Percentiles rank a stretch among this genome's conserved stretches.
Evolutionary conservation across 2,888 invertebrate species (phyloP).

Genomic region (Coenonympha arcania): DNA sequence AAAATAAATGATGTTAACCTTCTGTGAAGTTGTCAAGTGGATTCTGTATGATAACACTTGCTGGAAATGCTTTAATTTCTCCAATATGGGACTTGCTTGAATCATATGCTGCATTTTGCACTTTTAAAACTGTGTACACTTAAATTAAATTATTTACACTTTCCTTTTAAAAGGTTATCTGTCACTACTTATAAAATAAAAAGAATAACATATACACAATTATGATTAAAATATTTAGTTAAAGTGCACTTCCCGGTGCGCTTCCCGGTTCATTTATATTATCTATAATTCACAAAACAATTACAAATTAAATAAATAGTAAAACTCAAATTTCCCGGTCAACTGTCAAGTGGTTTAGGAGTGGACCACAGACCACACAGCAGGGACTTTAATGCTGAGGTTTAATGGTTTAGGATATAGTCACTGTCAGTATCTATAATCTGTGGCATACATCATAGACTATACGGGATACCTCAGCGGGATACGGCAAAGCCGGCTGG

Average conservation of each 20-base stretch:
- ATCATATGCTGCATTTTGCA: slow-evolving; percentile 63
- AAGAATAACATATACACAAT: background rate
- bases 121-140: slow-evolving; percentile 16
- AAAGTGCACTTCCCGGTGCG: background rate
- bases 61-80: slow-evolving; percentile 71
- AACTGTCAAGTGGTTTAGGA: slow-evolving; percentile 2
- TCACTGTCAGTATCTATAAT: too few relatives aligned
- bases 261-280: background rate
- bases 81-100: slow-evolving; percentile 72
- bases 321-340: slow-evolving; percentile 29
- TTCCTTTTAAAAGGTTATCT: slow-evolving; percentile 38
- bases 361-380: too few relatives aligned
- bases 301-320: background rate
- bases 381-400: too few relatives aligned
- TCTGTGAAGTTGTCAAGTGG: slow-evolving; percentile 79
- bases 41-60: slow-evolving; percentile 65
- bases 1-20: slow-evolving; percentile 62
- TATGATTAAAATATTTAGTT: background rate
- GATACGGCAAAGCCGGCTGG: too few relatives aligned
- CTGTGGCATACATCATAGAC: too few relatives aligned
- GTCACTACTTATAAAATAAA: slow-evolving; percentile 28
- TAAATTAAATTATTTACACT: slow-evolving; percentile 15
- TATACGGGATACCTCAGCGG: too few relatives aligned
- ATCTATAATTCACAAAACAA: too few relatives aligned
- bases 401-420: too few relatives aligned